Base-by-base conservation (phyloP, 2,797 vertebrate genomes). In the Cephalopachus bancanus region DNA sequence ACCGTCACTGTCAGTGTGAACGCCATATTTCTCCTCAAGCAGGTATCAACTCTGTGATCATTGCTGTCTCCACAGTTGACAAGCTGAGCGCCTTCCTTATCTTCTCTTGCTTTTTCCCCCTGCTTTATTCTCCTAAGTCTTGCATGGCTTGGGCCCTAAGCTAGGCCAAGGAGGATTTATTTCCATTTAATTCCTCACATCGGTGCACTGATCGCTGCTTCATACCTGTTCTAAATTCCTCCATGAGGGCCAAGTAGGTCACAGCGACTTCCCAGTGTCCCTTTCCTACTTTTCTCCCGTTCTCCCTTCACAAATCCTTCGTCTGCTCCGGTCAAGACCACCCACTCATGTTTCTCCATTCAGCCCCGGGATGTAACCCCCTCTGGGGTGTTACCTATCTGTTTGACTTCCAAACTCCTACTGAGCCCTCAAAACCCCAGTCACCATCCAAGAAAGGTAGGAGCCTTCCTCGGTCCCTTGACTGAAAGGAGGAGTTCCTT, bases 41-140 rank as follows among this genome's bases (percentile, higher is more conserved):
- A 53, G 12, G 65, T 79, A 22, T 59, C 53, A 49, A 91, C 0
- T 44, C 24, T 69, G 76, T 28, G 5, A 60, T 59, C 76, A 44
- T 24, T 69, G 72, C 44, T 62, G 37, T 28, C 72, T 44, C 37
- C 83, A 37, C 37, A 53, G 64, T 62, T 59, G 83, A 74, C 59
- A 91, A 74, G 65, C 7, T 51, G n/a, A 91, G 53, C 78, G 69
- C 78, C 69, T 75, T 28, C 55, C 55, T 69, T 59, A 37, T 57
- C 91, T 65, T 72, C 67, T 90, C 44, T 10, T 79, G 44, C 3
- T 44, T 44, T 92, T 86, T 93, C 86, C 37, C 30, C 19, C 53
- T 80, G 30, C 33, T 88, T 64, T 80, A 69, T 53, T 93, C 75
- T 30, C 78, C 67, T 57, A 78, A 89, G 60, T 10, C 55, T 84